Evolutionary conservation across 2,888 invertebrate species (phyloP), one percentile per base, ranked within the genome.

Genomic region (Limnephilus lunatus): DNA sequence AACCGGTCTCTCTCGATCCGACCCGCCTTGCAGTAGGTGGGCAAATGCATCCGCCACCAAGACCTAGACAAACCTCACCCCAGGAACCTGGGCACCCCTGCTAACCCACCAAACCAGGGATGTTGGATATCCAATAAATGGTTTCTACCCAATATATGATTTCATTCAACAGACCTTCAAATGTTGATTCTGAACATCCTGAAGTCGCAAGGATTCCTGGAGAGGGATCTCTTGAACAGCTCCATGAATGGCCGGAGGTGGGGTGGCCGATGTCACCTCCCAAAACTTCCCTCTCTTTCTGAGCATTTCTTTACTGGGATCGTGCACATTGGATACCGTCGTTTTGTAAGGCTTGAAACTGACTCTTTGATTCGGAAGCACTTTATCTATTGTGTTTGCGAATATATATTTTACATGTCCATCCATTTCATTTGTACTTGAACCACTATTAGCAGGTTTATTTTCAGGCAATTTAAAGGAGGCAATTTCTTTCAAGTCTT

Each of bases 231-330:
- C 93, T 95, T 97, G 96, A 3, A 95, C 95, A 80, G 97, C 95
- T 90, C 96, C 96, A 94, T 97, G 96, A 82, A 97, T 94, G 82
- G 95, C 96, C 0, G 96, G 95, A 0, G 97, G 97, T 81, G 97
- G 97, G 12, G 97, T 97, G 11, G 97, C 97, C 25, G 97, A 96
- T 0, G 97, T 97, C 9, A 97, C 95, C 95, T 97, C 97, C 97
- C 97, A 97, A 94, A 96, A 94, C 94, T 96, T 96, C 93, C 95
- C 95, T 94, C 95, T 96, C 92, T 96, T 96, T 53, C 96, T 95
- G 0, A 94, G 92, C 89, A 95, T 95, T 94, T 97, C 97, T 94
- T 96, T 97, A 90, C 95, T 95, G 32, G 97, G 97, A 94, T 96
- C 95, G 93, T 97, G 97, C 3, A 96, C 96, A 94, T 96, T 95